Evolutionary conservation across 2,888 invertebrate species (phyloP), one percentile per base, ranked within the genome.

Genomic region (Lycophotia porphyrea): DNA sequence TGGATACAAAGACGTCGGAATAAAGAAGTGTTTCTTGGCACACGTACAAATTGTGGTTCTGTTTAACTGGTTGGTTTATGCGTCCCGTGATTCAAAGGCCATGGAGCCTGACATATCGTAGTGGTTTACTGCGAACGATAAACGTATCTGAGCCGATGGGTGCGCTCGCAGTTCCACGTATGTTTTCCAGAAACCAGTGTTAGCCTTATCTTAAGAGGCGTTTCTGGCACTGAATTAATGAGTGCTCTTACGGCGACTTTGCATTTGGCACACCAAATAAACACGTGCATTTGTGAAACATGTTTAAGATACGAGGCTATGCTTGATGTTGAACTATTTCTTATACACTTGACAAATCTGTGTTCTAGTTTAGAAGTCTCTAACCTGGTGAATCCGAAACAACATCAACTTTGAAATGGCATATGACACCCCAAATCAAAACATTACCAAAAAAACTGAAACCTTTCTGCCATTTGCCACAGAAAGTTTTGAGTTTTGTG

Each of bases 81-180:
- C 89, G 86, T 90, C 90, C 89, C 90, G 91, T 91, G 92, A 92
- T 92, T 92, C 91, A 92, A 92, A 93, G 91, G 90, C 90, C 91
- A 93, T 93, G 92, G 90, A 91, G 89, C 88, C 90, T 93, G 90
- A 94, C 92, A 93, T 94, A 93, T 93, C 89, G 91, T 90, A 88
- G 88, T 92, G 90, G 91, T 93, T 95, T 94, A 95, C 93, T 92
- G 91, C 91, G 82, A 88, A 88, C 92, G 92, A 93, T 95, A 94
- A 94, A 94, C 91, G 89, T 92, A 93, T 92, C 91, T 88, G 81
- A 85, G 88, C 89, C 90, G 84, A 92, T 93, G 75, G 80, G 81
- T 83, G 80, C 76, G 79, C 85, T 86, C 80, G 80, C 81, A 84
- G 75, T 79, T 60, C 82, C 76, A 86, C 80, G 84, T 88, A 87